phyloP scores from a whole-genome alignment of 2,797 vertebrate species.

The Nyctibius grandis region DNA sequence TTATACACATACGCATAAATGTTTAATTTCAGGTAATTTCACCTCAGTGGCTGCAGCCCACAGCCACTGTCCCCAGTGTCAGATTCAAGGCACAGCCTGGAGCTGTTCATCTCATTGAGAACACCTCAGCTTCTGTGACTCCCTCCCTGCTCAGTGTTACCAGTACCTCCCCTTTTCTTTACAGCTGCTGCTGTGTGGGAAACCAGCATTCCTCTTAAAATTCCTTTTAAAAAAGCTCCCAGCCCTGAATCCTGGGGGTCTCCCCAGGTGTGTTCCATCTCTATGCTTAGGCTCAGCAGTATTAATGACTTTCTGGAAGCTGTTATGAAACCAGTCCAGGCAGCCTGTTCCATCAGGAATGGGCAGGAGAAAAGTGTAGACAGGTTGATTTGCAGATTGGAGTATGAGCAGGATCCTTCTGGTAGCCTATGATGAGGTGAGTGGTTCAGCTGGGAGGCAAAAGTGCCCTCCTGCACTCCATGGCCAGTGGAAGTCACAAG shows the following conservation, averaged over 20 bases:
- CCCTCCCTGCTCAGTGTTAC: neutral
- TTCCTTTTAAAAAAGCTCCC: neutral
- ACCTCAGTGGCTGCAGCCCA: neutral
- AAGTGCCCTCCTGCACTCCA: neutral
- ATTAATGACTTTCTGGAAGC: neutral
- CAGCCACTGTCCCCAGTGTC: neutral
- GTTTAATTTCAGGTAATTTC: neutral
- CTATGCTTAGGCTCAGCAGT: neutral
- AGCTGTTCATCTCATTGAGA: neutral
- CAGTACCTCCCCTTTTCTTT: neutral
- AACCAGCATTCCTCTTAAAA: neutral
- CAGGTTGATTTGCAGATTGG: neutral
- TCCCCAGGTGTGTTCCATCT: neutral
- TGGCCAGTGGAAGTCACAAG: neutral
- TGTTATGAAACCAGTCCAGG: neutral
- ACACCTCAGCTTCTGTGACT: neutral
- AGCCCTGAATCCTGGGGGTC: neutral
- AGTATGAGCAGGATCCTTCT: neutral
- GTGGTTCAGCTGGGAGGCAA: neutral
- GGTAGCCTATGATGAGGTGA: neutral
- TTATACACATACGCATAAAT: neutral
- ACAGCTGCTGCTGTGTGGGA: neutral
- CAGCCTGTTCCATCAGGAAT: neutral
- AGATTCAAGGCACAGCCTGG: neutral
- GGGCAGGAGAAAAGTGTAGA: neutral